Evolutionary conservation across 2,113 vertebrate genomes (phyloP), one percentile per base, ranked within the genome.

Genomic region (Pelecanus crispus): DNA sequence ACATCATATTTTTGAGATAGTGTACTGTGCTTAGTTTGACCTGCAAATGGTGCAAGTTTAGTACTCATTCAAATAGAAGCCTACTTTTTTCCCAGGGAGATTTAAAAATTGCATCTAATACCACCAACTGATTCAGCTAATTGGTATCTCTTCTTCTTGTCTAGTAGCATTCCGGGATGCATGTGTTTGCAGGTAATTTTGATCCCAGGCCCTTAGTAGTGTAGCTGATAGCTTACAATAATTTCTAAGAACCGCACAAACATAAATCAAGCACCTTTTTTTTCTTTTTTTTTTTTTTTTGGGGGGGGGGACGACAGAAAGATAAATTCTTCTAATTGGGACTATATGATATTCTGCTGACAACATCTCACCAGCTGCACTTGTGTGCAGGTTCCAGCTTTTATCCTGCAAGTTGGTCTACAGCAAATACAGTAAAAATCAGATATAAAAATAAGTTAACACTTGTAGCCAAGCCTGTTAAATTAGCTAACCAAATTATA

Each of bases 401-500:
- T 96, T 95, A 92, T 95, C 85, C 86, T 96, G 78, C 45, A 89
- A 94, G 45, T 26, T 90, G 66, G 72, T 50, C 85, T 93, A 92
- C 68, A 94, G 80, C 47, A 97, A 97, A 92, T 86, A 81, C 29
- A 92, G 32, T 93, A 97, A 92, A 95, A 97, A 96, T 87, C 59
- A 77, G 93, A 96, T 94, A 90, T 91, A 98, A 97, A 97, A 97
- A 95, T 79, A 96, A 97, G 68, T 90, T 95, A 95, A 90, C 53
- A 72, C 77, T 96, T 93, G 82, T 61, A 97, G 50, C 71, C 81
- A 97, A 97, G 75, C 66, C 86, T 97, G 82, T 96, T 97, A 97
- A 97, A 97, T 96, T 97, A 97, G 77, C 86, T 95, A 96, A 97
- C 38, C 75, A 97, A 96, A 97, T 97, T 87, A 70, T 86, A 95